phyloP scores from a whole-genome alignment of 2,888 invertebrate genomes.

The Andrena praecox region DNA sequence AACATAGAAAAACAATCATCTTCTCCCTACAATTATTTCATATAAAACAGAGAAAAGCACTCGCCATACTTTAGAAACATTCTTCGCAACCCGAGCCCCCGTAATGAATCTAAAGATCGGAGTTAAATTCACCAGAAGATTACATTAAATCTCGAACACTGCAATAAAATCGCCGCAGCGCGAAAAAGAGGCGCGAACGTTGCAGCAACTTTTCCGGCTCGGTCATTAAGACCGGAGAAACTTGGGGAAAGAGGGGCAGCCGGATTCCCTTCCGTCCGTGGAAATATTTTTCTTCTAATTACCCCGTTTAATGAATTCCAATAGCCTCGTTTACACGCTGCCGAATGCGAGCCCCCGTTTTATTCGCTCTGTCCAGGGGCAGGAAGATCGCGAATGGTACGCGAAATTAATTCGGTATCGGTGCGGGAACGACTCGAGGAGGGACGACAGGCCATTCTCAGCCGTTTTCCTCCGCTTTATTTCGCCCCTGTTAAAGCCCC shows the following conservation, averaged over 20 bases:
- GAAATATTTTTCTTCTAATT: constrained; percentile 40
- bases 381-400: not conserved
- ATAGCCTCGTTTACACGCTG: not conserved
- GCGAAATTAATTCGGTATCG: constrained; percentile 16
- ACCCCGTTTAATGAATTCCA: constrained; percentile 17
- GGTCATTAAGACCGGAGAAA: not conserved
- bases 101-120: too few species aligned
- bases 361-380: too few species aligned
- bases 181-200: constrained; percentile 3
- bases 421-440: not conserved
- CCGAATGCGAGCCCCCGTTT: not conserved
- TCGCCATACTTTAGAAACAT: too few species aligned
- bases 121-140: too few species aligned
- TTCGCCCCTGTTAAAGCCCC: not conserved
- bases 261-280: constrained; percentile 14
- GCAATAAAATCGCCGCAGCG: not conserved
- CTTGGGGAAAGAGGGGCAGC: not conserved
- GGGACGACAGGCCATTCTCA: not conserved
- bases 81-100: too few species aligned
- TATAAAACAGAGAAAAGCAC: too few species aligned
- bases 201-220: not conserved
- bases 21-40: too few species aligned
- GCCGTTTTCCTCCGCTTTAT: constrained; percentile 1
- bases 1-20: not conserved
- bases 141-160: not conserved